These are phyloP conservation scores for Chauna torquata DNA, from an alignment of 2,113 vertebrate species.

Conservation along the genomic window DNA sequence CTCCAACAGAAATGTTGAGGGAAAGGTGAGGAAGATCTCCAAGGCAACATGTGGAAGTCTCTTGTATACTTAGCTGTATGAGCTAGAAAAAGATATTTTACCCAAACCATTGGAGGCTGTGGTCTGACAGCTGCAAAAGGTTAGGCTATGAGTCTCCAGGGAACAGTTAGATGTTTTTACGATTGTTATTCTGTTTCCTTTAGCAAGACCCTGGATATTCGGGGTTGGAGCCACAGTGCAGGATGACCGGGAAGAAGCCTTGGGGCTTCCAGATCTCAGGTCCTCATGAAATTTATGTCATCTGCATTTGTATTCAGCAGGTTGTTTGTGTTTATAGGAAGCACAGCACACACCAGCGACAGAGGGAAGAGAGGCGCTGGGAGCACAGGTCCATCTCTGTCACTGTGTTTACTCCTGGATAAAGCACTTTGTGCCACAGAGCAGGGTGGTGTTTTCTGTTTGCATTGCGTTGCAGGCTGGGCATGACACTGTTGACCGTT, in stretches of 20 bases:
- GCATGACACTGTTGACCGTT: neutral
- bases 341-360: neutral
- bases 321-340: fast-evolving
- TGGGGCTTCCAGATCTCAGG: neutral
- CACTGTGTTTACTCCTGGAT: neutral
- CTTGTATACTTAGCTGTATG: neutral
- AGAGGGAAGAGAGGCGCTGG: neutral
- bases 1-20: neutral
- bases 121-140: neutral
- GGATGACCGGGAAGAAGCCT: neutral
- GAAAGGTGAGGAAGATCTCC: neutral
- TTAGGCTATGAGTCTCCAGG: neutral
- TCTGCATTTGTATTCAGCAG: neutral
- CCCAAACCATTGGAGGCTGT: neutral
- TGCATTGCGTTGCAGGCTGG: neutral
- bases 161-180: neutral
- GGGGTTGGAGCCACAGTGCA: neutral
- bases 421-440: neutral
- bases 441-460: neutral
- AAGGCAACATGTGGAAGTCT: neutral
- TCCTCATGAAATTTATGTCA: neutral
- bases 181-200: conserved; percentile 4
- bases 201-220: neutral
- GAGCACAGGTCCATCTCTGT: neutral
- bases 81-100: neutral